These are phyloP conservation scores for Spodoptera exigua DNA, from an alignment of 2,888 invertebrate genomes.

Conservation along the genomic window DNA sequence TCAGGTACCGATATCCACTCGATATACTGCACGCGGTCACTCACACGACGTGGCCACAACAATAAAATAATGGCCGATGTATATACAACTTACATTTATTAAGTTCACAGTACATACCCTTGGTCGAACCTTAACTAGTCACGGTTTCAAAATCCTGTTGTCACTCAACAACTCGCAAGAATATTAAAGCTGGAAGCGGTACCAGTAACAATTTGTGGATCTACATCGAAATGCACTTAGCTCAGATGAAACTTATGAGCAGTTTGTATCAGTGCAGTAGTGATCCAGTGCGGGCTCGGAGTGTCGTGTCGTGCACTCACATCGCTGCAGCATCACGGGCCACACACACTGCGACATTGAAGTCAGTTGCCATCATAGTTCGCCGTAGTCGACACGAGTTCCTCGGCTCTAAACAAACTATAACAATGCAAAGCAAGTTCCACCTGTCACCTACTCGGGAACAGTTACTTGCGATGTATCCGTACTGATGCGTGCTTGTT, in stretches of 20 bases:
- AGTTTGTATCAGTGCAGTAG: conserved; percentile 36
- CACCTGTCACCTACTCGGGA: too few species aligned
- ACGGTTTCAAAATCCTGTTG: conserved; percentile 20
- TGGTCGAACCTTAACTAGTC: conserved; percentile 22
- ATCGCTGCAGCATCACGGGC: too few species aligned
- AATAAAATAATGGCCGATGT: too few species aligned
- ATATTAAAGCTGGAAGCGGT: conserved; percentile 45
- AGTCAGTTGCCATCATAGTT: too few species aligned
- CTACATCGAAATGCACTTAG: conserved; percentile 58
- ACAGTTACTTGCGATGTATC: too few species aligned
- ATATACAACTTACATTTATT: too few species aligned
- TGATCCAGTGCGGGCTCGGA: conserved; percentile 8
- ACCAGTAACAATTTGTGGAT: conserved; percentile 30
- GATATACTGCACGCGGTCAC: conserved; percentile 38
- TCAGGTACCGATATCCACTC: conserved; percentile 32
- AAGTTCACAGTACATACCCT: conserved; percentile 7
- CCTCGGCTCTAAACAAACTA: too few species aligned
- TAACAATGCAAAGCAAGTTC: too few species aligned
- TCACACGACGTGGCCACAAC: conserved; percentile 7
- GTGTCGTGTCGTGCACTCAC: background rate
- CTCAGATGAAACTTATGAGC: conserved; percentile 37
- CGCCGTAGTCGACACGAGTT: too few species aligned
- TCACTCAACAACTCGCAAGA: conserved; percentile 37
- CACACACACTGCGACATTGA: too few species aligned
- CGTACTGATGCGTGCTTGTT: too few species aligned